Evolutionary conservation across 2,113 vertebrate genomes (phyloP), one percentile per base, ranked within the genome.

Genomic region (Probosciger aterrimus): DNA sequence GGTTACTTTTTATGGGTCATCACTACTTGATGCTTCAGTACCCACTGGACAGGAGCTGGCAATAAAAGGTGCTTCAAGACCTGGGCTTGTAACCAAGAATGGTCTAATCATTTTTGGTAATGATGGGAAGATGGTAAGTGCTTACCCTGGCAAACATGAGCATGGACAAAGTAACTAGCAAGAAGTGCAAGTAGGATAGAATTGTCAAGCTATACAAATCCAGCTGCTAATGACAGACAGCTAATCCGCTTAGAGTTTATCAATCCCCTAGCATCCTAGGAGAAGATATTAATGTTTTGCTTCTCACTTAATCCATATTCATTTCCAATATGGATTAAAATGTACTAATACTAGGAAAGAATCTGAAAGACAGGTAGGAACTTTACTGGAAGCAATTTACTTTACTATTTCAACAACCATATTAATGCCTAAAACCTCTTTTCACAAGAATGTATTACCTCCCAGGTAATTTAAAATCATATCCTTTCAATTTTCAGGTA

Each of bases 21-120:
- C 99, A 10, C 95, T 99, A 92, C 90, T 99, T 81, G 96, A 94
- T 11, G 97, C 96, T 41, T 86, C 97, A 2, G 88, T 97, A 41
- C 98, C 98, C 35, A 44, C 96, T 13, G 99, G 99, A 80, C 97
- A 99, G 93, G 97, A 98, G 6, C 92, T 99, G 94, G 95, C 97
- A 71, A 97, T 99, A 7, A 97, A 98, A 96, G 98, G 98, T 69
- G 98, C 98, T 18, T 83, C 97, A 74, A 98, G 97, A 87, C 97
- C 98, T 7, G 98, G 98, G n/a, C 83, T 99, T 47, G 95, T 99
- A 91, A 98, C 99, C 91, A 99, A 98, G 96, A 98, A 97, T 2
- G 99, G 99, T 20, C 97, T 99, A 4, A 98, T 99, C 9, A 22
- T 99, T 80, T 98, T 98, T 75, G 99, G 99, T 37, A 98, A 97